Base-by-base conservation (phyloP, 1,140 invertebrate genomes). In the Condylostylus longicornis region DNA sequence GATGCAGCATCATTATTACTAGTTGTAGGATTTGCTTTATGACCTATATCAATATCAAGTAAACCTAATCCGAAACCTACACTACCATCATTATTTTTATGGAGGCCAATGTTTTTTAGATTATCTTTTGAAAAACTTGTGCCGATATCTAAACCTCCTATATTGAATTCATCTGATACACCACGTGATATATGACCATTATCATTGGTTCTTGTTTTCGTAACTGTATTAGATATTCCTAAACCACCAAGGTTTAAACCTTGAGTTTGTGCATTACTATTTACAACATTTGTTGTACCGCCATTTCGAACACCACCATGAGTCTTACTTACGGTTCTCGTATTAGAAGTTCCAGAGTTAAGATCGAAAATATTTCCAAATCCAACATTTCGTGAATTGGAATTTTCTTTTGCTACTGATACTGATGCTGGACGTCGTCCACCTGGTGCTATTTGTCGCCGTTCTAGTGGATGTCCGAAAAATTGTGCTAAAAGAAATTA, bases 151-250 rank as follows among this genome's bases (percentile, higher is more conserved):
- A 58, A 4, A 6, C 50, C 39, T 5, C 55, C 55, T 15, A 58
- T 35, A 22, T 56, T 41, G 27, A 58, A 46, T 35, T 58, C 48
- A 46, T 54, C 23, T 14, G 46, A 33, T n/a, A 59, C 13, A 19
- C 53, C 51, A 10, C 43, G 41, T 2, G 44, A 42, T 2, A 49
- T 40, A 1, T 44, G 44, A 0, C 52, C 52, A 10, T 54, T 54
- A 15, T 51, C 44, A 10, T 48, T 48, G 4, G 52, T 49, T n/a
- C 36, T 33, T 0, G 50, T 43, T n/a, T 49, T 35, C 14, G 56
- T 56, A 23, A 58, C 6, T 0, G 56, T 56, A 20, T 54, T 54
- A 25, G 55, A 54, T 2, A 59, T 36, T 39, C 54, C 47, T 14
- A 59, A 29, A 4, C 47, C 43, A 0, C 51, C 55, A 1, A 59